phyloP scores from a whole-genome alignment of 2,797 vertebrate genomes.

The Acanthurus tractus region DNA sequence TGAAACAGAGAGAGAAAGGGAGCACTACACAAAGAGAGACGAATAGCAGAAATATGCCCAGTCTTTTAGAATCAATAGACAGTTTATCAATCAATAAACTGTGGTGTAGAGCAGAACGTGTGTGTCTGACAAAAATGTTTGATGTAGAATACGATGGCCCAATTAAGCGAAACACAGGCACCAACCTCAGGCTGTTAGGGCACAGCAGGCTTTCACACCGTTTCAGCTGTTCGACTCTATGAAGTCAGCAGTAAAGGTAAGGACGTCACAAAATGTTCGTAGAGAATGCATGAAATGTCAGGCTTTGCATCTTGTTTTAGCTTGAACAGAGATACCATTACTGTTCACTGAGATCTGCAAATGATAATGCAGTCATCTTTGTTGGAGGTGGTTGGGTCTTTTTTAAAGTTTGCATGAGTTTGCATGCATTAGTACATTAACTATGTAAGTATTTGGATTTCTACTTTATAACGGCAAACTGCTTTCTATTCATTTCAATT shows the following conservation, averaged over 20 bases:
- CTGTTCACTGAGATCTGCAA: constrained; percentile 42
- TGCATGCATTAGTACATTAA: constrained; percentile 44
- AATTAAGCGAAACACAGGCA: constrained; percentile 62
- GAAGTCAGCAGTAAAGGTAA: constrained; percentile 33
- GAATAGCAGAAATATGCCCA: constrained; percentile 46
- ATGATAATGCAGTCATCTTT: constrained; percentile 49
- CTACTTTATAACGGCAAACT: not conserved
- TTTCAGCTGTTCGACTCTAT: constrained; percentile 38
- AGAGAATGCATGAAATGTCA: constrained; percentile 12
- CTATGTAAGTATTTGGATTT: constrained; percentile 23
- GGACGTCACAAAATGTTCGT: constrained; percentile 26
- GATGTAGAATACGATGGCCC: constrained; percentile 65
- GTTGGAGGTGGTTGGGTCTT: constrained; percentile 24
- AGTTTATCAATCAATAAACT: constrained; percentile 81
- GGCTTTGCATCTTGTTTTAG: constrained; percentile 25
- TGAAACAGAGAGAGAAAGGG: constrained; percentile 45
- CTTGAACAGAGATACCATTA: constrained; percentile 44
- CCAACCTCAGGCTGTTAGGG: constrained; percentile 49
- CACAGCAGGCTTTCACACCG: constrained; percentile 18
- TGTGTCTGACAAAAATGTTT: constrained; percentile 62
- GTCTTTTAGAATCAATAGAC: constrained; percentile 73
- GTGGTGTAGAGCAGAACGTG: constrained; percentile 64
- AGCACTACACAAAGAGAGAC: constrained; percentile 32
- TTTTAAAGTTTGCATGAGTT: constrained; percentile 39
- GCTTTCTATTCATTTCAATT: constrained; percentile 29